Evolutionary conservation across 2,113 vertebrate species (phyloP).

Genomic region (Clarias gariepinus): DNA sequence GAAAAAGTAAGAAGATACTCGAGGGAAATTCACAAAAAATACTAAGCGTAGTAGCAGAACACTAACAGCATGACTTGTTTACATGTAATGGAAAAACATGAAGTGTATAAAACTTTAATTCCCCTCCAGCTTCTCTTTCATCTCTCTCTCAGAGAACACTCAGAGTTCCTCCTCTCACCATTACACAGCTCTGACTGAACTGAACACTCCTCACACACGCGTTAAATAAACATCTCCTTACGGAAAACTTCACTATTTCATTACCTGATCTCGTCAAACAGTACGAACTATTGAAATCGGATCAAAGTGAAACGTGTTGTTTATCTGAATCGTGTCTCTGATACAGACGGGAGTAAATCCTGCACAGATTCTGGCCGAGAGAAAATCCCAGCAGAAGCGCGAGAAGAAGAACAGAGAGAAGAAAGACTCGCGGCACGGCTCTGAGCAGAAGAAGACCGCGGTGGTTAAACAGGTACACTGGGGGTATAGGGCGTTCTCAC

Average conservation of each 20-base stretch:
- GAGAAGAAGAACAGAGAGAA: conserved; percentile 70
- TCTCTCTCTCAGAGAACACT: background rate
- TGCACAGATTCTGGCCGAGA: conserved; percentile 69
- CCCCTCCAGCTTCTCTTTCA: background rate
- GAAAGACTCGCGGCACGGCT: conserved; percentile 55
- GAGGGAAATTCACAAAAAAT: background rate
- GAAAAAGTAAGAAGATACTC: conserved; percentile 80
- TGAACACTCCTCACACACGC: background rate
- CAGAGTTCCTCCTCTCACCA: background rate
- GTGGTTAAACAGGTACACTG: conserved; percentile 71
- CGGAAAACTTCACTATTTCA: background rate
- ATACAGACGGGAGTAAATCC: conserved; percentile 87
- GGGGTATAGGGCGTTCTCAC: background rate
- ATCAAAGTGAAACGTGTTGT: background rate
- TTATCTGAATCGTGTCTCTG: background rate
- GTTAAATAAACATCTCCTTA: background rate
- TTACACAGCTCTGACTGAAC: background rate
- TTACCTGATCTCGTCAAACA: background rate
- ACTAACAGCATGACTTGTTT: background rate
- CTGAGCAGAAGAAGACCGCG: conserved; percentile 59
- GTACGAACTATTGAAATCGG: background rate
- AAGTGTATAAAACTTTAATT: background rate
- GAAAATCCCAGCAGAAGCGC: conserved; percentile 71
- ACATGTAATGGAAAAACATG: background rate
- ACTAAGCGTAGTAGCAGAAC: background rate